A percentile compares a stretch with the other conserved stretches of the same genome.
Evolutionary conservation across 2,113 vertebrate genomes (phyloP).

Genomic region (Orcinus orca): DNA sequence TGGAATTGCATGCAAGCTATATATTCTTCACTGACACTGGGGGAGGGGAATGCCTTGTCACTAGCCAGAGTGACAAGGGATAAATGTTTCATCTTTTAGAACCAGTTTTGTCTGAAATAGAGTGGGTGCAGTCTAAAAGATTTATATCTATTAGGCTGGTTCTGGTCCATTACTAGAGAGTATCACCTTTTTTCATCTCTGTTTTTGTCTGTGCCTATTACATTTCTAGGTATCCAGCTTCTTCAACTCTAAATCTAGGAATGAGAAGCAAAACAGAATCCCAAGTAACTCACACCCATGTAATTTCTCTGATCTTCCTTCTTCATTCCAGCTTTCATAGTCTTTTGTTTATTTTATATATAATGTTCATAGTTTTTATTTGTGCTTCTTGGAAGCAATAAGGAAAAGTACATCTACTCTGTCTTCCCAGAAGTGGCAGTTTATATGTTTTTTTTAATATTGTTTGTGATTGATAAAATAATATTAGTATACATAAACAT

Average conservation of each 20-base stretch:
- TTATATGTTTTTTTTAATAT: neutral
- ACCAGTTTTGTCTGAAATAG: neutral
- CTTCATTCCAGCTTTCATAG: neutral
- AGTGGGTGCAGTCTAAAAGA: neutral
- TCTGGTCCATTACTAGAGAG: neutral
- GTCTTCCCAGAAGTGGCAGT: neutral
- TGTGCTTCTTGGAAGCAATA: neutral
- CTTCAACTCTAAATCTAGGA: neutral
- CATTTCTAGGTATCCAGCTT: neutral
- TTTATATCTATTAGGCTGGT: neutral
- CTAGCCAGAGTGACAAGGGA: neutral
- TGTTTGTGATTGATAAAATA: neutral
- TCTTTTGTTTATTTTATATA: neutral
- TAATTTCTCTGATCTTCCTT: neutral
- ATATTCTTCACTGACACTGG: neutral
- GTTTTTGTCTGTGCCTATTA: neutral
- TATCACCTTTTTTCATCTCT: neutral
- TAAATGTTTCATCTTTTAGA: neutral
- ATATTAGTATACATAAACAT: neutral
- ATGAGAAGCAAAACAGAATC: neutral
- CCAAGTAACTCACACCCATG: neutral
- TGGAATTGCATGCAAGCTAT: neutral
- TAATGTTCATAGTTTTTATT: neutral
- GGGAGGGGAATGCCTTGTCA: neutral
- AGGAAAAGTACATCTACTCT: neutral